A percentile compares a stretch with the other conserved stretches of the same genome.
Evolutionary conservation across 2,888 invertebrate genomes (phyloP).

Genomic region (Shargacucullia verbasci): DNA sequence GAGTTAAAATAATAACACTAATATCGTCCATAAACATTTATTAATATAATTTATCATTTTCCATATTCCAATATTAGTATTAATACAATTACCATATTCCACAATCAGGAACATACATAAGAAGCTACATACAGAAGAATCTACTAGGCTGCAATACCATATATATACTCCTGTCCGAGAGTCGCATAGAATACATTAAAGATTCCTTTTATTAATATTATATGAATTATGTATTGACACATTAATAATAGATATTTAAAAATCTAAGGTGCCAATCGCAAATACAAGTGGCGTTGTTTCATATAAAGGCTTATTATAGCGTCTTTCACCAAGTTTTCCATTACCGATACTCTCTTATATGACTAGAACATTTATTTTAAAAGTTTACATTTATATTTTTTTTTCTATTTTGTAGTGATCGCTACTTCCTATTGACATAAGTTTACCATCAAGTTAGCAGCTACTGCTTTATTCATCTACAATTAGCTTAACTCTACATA

Average conservation of each 20-base stretch:
- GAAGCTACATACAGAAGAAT: slow-evolving; percentile 86
- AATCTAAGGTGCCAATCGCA: slow-evolving; percentile 88
- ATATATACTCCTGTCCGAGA: slow-evolving; percentile 81
- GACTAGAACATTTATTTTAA: slow-evolving; percentile 84
- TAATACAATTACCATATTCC: slow-evolving; percentile 81
- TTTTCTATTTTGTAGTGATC: slow-evolving; percentile 79
- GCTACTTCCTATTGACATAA: slow-evolving; percentile 87
- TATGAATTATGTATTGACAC: slow-evolving; percentile 81
- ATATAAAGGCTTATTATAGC: slow-evolving; percentile 87
- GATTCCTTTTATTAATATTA: slow-evolving; percentile 76
- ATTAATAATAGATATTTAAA: slow-evolving; percentile 78
- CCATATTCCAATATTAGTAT: slow-evolving; percentile 85
- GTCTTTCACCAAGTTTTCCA: slow-evolving; percentile 88
- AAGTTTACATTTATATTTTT: slow-evolving; percentile 76
- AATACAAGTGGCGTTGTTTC: slow-evolving; percentile 79
- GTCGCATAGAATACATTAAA: slow-evolving; percentile 78
- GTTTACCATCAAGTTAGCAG: slow-evolving; percentile 87
- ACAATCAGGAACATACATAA: slow-evolving; percentile 77
- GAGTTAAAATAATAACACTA: slow-evolving; percentile 55
- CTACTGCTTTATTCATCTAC: slow-evolving; percentile 80
- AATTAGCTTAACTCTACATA: slow-evolving; percentile 87
- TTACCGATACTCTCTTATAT: slow-evolving; percentile 82
- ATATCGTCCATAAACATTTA: slow-evolving; percentile 87
- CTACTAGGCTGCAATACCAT: slow-evolving; percentile 85
- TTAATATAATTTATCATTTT: slow-evolving; percentile 87